phyloP scores from a whole-genome alignment of 1,140 invertebrate species.

The Cyphomyrmex costatus region DNA sequence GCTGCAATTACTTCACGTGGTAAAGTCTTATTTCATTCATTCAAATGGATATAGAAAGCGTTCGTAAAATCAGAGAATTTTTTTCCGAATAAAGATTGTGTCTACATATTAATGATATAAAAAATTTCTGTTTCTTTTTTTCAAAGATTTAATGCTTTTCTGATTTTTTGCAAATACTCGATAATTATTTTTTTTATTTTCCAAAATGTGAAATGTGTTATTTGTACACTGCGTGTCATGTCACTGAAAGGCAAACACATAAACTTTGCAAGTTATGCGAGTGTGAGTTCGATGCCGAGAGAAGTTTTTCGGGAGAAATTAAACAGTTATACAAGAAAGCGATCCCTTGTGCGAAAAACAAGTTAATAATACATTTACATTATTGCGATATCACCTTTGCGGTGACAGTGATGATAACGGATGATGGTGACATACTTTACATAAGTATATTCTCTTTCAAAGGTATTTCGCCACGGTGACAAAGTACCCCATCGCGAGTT shows the following conservation, averaged over 20 bases:
- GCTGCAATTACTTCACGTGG: constrained; percentile 82
- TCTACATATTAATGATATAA: neutral
- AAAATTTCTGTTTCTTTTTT: neutral
- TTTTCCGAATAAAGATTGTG: neutral
- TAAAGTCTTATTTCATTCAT: constrained; percentile 71
- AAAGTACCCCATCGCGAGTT: constrained; percentile 84
- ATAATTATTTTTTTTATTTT: neutral
- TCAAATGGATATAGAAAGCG: neutral
- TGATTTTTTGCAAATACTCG: neutral
- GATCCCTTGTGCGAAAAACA: constrained; percentile 17
- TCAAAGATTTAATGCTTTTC: neutral
- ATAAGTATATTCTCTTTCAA: constrained; percentile 60
- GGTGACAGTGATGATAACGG: constrained; percentile 44
- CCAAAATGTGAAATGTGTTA: neutral
- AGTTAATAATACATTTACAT: constrained; percentile 44
- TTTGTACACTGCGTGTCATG: neutral
- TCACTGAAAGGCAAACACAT: neutral
- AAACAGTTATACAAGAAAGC: constrained; percentile 40
- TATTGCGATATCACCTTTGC: constrained; percentile 18
- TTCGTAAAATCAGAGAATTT: neutral
- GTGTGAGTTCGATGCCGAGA: neutral
- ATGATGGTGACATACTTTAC: constrained; percentile 18
- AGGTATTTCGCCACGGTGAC: constrained; percentile 86
- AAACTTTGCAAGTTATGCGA: neutral
- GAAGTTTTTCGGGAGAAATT: constrained; percentile 49